phyloP scores from a whole-genome alignment of 2,888 invertebrate genomes.

The Rotaria sp. region DNA sequence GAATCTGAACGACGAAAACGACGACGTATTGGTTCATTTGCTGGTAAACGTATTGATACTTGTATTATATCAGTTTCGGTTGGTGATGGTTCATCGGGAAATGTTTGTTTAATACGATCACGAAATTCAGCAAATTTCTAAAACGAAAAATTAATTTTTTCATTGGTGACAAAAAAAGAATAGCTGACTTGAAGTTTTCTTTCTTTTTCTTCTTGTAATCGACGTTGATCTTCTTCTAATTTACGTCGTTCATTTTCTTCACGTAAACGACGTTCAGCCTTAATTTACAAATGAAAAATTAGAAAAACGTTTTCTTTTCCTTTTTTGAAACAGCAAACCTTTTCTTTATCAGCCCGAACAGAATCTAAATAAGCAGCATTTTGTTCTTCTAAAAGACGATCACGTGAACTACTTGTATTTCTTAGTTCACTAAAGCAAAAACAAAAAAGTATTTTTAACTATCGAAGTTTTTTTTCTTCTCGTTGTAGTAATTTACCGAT shows the following conservation, averaged over 20 bases:
- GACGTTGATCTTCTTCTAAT: slow-evolving; percentile 10
- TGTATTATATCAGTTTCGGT: not conserved
- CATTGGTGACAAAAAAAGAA: no score
- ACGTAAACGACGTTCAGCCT: not conserved
- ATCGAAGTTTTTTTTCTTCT: no score
- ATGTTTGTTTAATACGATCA: not conserved
- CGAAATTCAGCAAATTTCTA: slow-evolving; percentile 14
- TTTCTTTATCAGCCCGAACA: not conserved
- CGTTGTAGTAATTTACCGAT: not conserved
- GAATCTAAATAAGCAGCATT: slow-evolving; percentile 19
- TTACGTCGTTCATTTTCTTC: slow-evolving; percentile 4
- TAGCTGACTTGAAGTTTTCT: not conserved
- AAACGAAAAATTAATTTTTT: not conserved
- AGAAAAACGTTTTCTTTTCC: not conserved
- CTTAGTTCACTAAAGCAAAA: not conserved
- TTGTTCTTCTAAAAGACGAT: slow-evolving; percentile 26
- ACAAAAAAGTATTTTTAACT: no score
- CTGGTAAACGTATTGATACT: slow-evolving; percentile 29
- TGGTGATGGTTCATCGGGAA: not conserved
- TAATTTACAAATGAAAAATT: no score
- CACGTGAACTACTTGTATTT: not conserved
- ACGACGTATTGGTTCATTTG: not conserved
- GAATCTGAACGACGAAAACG: slow-evolving; percentile 18
- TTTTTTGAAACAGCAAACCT: not conserved
- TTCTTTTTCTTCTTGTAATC: not conserved